phyloP scores from a whole-genome alignment of 2,113 vertebrate genomes.

The Pheucticus melanocephalus region DNA sequence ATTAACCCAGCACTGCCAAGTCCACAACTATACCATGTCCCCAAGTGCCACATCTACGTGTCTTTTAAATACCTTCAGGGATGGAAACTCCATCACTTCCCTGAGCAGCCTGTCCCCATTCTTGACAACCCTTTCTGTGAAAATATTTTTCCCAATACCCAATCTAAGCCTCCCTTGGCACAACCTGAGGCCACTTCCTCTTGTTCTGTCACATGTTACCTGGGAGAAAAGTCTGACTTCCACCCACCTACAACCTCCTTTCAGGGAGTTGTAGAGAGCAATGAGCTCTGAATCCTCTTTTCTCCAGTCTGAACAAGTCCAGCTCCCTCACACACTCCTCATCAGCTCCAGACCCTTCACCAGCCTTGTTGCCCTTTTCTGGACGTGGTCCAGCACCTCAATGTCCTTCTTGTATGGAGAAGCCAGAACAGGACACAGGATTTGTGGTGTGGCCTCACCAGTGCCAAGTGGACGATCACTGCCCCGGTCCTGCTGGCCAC shows the following conservation, averaged over 20 bases:
- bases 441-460: neutral
- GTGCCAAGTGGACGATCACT: fast-evolving
- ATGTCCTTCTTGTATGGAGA: too few species aligned
- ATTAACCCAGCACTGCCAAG: neutral
- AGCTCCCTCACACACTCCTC: neutral
- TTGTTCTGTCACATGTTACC: neutral
- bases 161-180: neutral
- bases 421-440: neutral
- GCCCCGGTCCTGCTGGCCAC: neutral
- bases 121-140: neutral
- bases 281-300: neutral
- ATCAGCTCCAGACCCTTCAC: neutral
- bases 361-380: neutral
- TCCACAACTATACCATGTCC: neutral
- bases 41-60: neutral
- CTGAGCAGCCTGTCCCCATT: neutral
- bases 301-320: neutral
- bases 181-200: neutral
- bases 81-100: neutral
- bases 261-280: neutral
- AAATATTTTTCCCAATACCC: neutral
- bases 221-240: neutral
- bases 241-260: neutral
- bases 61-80: neutral
- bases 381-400: neutral